Conservation (phyloP, 2,113 vertebrate species). For the Nannospalax galili region DNA sequence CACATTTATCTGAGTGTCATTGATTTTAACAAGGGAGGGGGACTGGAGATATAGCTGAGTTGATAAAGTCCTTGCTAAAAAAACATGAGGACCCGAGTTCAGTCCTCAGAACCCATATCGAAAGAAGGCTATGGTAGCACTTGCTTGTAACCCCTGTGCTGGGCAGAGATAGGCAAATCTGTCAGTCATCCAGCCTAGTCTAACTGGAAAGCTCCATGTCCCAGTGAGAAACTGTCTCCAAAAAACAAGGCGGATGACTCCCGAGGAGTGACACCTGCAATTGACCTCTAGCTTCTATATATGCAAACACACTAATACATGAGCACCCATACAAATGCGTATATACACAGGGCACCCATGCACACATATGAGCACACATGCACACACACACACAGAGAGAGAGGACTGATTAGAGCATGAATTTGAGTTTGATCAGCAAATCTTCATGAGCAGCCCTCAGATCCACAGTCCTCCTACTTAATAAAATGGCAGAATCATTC, state of each 20-base stretch:
- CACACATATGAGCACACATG: too few relatives aligned
- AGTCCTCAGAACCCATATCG: not conserved
- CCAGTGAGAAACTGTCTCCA: not conserved
- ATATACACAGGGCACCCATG: too few relatives aligned
- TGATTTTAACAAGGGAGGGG: not conserved
- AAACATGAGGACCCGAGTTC: not conserved
- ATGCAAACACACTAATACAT: too few relatives aligned
- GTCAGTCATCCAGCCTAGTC: not conserved
- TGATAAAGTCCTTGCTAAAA: not conserved
- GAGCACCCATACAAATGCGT: too few relatives aligned
- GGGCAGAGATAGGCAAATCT: not conserved
- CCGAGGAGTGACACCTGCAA: not conserved
- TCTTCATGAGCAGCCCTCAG: not conserved
- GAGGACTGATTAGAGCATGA: not conserved
- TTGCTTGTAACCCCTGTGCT: not conserved
- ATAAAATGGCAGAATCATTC: slow-evolving; percentile 10
- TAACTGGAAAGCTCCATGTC: not conserved
- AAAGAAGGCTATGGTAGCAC: not conserved
- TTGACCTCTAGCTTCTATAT: not conserved
- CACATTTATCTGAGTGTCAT: not conserved
- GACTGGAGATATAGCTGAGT: not conserved
- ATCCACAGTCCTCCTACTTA: not conserved
- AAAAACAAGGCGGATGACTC: not conserved
- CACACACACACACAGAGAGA: not conserved
- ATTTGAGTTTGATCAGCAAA: not conserved